Conservation (phyloP, 2,888 invertebrate genomes). For the Cecidostiba fungosa region DNA sequence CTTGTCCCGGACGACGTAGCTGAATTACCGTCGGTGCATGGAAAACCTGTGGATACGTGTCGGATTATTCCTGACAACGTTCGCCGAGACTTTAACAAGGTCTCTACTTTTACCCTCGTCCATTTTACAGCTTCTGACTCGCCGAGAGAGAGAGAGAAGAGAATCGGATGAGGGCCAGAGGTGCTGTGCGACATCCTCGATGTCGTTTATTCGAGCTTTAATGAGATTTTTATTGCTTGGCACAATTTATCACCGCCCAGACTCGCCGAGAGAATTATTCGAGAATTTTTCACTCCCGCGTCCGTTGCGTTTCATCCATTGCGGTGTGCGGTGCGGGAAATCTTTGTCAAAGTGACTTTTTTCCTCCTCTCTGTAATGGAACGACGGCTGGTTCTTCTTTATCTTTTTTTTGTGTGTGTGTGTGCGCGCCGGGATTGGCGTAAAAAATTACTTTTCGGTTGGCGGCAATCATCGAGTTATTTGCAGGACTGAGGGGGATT, state of each 20-base stretch:
- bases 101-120: conserved; percentile 57
- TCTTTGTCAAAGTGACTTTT: conserved; percentile 61
- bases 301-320: conserved; percentile 52
- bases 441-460: conserved; percentile 46
- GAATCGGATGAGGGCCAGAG: background rate
- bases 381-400: conserved; percentile 25
- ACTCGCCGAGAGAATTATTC: conserved; percentile 60
- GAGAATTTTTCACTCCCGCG: conserved; percentile 59
- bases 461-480: conserved; percentile 45
- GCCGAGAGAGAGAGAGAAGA: background rate
- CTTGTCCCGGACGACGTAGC: conserved; percentile 24
- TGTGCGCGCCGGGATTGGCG: conserved; percentile 18
- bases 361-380: conserved; percentile 47
- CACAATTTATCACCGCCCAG: conserved; percentile 59
- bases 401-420: background rate
- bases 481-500: background rate
- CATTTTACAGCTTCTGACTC: conserved; percentile 53
- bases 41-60: conserved; percentile 54
- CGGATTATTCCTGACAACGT: conserved; percentile 57
- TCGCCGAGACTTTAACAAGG: conserved; percentile 57
- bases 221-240: conserved; percentile 65
- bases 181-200: conserved; percentile 47
- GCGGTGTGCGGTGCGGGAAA: conserved; percentile 49
- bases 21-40: conserved; percentile 21
- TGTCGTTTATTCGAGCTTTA: conserved; percentile 64